Evolutionary conservation across 2,113 vertebrate species (phyloP), one percentile per base, ranked within the genome.

Genomic region (Petaurus breviceps): DNA sequence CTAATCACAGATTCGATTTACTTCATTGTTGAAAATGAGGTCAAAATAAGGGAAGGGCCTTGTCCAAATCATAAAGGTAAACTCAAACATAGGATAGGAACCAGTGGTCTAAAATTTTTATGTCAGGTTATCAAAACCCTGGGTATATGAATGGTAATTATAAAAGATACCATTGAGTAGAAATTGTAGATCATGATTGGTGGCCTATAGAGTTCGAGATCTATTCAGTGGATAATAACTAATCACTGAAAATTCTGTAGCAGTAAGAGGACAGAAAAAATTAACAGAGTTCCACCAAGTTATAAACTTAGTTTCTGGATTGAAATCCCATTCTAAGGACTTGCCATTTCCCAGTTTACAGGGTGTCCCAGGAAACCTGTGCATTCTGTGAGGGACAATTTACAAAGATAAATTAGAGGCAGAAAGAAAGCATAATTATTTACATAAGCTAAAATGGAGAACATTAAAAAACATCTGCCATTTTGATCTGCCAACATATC

Each of bases 401-500:
- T 90, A 14, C 1, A 90, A 57, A 61, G 90, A 43, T 54, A 89
- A 93, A 93, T 96, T 95, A 89, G 93, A 97, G 94, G 93, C 96
- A 96, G 95, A 93, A 97, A 97, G 94, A 91, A 94, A 97, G 96
- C 96, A 97, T 96, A 97, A 98, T 97, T 96, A 97, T 98, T 98
- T 97, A 97, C 94, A 97, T 90, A 97, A 95, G 93, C 22, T 95
- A 97, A 97, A 97, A 97, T 96, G 96, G 91, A 96, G 96, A 90
- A 90, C 93, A 97, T 97, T 97, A 97, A 97, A 95, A 95, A 92
- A 96, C 97, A 98, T 96, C 97, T 98, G 97, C 97, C 97, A 98
- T 97, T 97, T 96, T 96, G 97, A 96, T 96, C 96, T 93, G 95
- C 97, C 97, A 97, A 61, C 46, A 96, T 23, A 96, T 61, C 89